Conservation (phyloP, 2,113 vertebrate species). For the Pterophyllum scalare region DNA sequence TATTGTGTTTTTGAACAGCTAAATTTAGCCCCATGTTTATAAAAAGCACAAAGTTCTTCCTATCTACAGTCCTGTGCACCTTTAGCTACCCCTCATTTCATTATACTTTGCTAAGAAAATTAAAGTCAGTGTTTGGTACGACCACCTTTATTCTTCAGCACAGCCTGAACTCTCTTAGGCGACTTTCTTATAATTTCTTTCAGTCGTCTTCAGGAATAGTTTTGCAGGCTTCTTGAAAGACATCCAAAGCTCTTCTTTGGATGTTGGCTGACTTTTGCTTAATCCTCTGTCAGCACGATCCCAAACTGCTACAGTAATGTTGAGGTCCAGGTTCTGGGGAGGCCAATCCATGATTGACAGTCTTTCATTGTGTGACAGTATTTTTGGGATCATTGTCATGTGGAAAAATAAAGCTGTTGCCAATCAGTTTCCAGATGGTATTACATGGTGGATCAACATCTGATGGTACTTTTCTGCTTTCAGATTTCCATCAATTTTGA, state of each 20-base stretch:
- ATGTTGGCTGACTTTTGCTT: background rate
- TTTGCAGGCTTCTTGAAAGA: background rate
- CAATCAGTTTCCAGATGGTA: background rate
- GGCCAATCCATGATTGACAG: background rate
- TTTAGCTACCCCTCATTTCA: background rate
- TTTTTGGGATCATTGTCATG: background rate
- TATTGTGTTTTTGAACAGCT: conserved; percentile 7
- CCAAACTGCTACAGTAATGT: background rate
- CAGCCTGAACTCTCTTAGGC: background rate
- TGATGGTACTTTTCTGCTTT: background rate
- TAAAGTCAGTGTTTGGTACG: background rate
- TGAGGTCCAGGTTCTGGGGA: background rate
- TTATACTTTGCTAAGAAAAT: background rate
- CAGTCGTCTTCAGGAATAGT: background rate
- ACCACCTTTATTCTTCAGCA: background rate
- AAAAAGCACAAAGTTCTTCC: background rate
- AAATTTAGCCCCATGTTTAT: background rate
- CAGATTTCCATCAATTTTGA: background rate
- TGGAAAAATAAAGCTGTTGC: background rate
- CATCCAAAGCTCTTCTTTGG: background rate
- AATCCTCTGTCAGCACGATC: background rate
- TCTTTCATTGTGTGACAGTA: background rate
- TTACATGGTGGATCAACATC: background rate
- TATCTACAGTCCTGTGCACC: background rate
- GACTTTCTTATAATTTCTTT: background rate